A percentile compares a stretch with the other conserved stretches of the same genome.
Evolutionary conservation across 2,888 invertebrate species (phyloP).

Genomic region (Hydrotaea cyrtoneurina): DNA sequence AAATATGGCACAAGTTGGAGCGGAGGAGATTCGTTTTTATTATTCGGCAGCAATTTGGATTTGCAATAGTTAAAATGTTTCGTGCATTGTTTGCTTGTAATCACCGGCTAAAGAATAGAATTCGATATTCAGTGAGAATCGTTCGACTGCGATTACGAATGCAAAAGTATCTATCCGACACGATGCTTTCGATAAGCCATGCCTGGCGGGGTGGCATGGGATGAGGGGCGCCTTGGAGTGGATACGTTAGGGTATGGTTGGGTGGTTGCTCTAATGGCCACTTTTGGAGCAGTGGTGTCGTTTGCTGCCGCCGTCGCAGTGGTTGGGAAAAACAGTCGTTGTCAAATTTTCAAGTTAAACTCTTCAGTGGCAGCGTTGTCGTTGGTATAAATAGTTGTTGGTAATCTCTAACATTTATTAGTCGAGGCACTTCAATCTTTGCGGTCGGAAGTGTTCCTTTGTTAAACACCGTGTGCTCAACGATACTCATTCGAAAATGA

Average conservation of each 20-base stretch:
- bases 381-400: constrained; percentile 69
- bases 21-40: constrained; percentile 42
- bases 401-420: constrained; percentile 64
- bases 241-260: constrained; percentile 10
- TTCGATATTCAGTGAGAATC: constrained; percentile 41
- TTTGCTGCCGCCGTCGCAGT: constrained; percentile 11
- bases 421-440: constrained; percentile 65
- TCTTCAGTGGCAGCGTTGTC: constrained; percentile 43
- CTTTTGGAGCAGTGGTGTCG: background rate
- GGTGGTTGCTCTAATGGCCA: constrained; percentile 34
- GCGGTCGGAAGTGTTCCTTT: constrained; percentile 54
- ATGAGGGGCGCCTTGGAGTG: background rate
- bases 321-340: constrained; percentile 40
- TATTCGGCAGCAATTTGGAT: constrained; percentile 35
- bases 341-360: constrained; percentile 51
- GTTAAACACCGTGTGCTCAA: background rate
- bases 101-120: constrained; percentile 60
- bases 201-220: background rate
- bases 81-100: constrained; percentile 49
- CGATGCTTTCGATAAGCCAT: background rate
- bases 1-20: constrained; percentile 1
- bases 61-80: constrained; percentile 10
- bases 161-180: constrained; percentile 11
- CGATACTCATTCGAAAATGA: constrained; percentile 59
- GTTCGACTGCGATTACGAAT: constrained; percentile 2